Evolutionary conservation across 2,888 invertebrate genomes (phyloP).

Genomic region (Pterobdella sp.): DNA sequence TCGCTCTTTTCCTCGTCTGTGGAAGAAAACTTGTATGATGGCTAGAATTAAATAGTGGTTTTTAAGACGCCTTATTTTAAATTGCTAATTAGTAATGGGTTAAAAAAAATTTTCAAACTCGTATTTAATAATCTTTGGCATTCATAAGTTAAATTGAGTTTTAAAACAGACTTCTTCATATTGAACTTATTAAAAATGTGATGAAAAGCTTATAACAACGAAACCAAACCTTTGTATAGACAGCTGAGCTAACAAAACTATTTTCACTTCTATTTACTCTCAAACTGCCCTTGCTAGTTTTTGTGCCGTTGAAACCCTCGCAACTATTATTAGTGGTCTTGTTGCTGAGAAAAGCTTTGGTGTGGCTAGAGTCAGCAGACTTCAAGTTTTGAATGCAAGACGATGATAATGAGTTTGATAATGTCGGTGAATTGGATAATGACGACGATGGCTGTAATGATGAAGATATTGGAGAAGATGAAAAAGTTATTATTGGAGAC

Average conservation of each 20-base stretch:
- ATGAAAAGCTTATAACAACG: not conserved
- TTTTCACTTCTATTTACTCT: not conserved
- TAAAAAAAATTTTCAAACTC: no score
- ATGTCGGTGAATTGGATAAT: not conserved
- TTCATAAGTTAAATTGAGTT: not conserved
- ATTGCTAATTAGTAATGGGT: no score
- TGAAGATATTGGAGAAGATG: conserved; percentile 3
- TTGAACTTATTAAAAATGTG: not conserved
- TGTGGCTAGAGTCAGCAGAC: not conserved
- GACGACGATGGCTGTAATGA: not conserved
- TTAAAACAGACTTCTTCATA: not conserved
- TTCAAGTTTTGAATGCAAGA: no score
- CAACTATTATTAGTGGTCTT: not conserved
- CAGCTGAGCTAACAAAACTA: not conserved
- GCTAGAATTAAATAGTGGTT: no score
- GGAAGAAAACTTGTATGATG: no score
- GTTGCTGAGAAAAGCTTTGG: not conserved
- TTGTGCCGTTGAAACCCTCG: not conserved
- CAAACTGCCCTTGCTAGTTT: not conserved
- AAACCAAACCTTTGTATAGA: not conserved
- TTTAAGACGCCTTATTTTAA: no score
- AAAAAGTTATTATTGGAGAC: not conserved
- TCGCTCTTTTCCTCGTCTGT: conserved; percentile 32
- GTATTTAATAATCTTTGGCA: no score
- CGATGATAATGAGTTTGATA: not conserved